Percentiles rank a stretch among this genome's conserved stretches.
phyloP scores from a whole-genome alignment of 1,140 invertebrate genomes.

The Coelopa frigida region DNA sequence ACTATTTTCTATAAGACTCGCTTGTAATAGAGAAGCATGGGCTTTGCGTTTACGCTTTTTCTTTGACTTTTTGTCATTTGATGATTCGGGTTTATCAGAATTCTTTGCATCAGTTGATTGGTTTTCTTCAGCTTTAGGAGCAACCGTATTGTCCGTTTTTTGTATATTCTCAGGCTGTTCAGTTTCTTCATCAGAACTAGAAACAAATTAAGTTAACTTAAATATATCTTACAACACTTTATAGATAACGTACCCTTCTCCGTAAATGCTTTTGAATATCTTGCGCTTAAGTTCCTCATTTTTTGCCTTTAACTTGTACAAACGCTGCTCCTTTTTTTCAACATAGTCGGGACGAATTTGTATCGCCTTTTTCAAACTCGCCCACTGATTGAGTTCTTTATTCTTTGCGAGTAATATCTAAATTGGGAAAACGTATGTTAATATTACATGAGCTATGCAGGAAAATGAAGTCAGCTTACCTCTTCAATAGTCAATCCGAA shows the following conservation, averaged over 20 bases:
- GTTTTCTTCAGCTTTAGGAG: too few species aligned
- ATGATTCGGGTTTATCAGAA: not conserved
- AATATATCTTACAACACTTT: slow-evolving; percentile 15
- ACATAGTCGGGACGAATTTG: slow-evolving; percentile 68
- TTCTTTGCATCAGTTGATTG: not conserved
- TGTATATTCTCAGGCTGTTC: not conserved
- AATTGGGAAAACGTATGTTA: slow-evolving; percentile 15
- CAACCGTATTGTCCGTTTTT: too few species aligned
- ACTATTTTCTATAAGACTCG: too few species aligned
- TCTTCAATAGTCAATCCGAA: slow-evolving; percentile 89
- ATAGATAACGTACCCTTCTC: slow-evolving; percentile 42
- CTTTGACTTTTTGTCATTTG: slow-evolving; percentile 4
- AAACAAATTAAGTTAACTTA: slow-evolving; percentile 1
- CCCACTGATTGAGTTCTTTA: slow-evolving; percentile 91
- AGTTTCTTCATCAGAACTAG: slow-evolving; percentile 36
- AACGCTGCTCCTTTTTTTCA: slow-evolving; percentile 72
- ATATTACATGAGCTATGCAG: not conserved
- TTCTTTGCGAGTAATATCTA: slow-evolving; percentile 87
- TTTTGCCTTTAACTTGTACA: slow-evolving; percentile 65
- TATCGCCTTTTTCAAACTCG: slow-evolving; percentile 83
- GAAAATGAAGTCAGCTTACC: slow-evolving; percentile 47
- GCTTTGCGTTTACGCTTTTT: too few species aligned
- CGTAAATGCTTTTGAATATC: slow-evolving; percentile 76
- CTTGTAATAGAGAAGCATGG: too few species aligned
- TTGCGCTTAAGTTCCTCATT: slow-evolving; percentile 72